Conservation (phyloP, 2,888 invertebrate genomes). For the Hemaris fuciformis region DNA sequence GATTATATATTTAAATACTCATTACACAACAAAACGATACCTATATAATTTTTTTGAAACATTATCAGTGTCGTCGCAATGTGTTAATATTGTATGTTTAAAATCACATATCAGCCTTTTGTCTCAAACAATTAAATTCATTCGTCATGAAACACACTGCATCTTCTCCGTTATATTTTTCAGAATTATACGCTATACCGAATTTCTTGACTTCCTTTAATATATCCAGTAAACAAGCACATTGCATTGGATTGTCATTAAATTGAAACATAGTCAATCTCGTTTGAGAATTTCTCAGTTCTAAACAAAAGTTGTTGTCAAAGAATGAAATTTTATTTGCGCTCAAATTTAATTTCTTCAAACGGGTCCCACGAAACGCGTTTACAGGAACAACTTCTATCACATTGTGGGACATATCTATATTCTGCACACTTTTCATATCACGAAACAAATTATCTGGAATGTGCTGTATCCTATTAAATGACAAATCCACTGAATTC, state of each 20-base stretch:
- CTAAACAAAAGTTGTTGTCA: conserved; percentile 60
- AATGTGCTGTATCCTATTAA: conserved; percentile 51
- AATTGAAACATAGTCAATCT: conserved; percentile 56
- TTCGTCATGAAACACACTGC: conserved; percentile 58
- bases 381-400: conserved; percentile 54
- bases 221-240: conserved; percentile 58
- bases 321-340: conserved; percentile 62
- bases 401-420: conserved; percentile 58
- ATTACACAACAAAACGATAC: too few relatives aligned
- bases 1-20: not conserved
- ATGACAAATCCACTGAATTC: conserved; percentile 47
- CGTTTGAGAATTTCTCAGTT: conserved; percentile 56
- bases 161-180: conserved; percentile 49
- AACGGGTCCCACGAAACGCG: conserved; percentile 50
- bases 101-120: conserved; percentile 22
- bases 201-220: conserved; percentile 55
- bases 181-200: conserved; percentile 49
- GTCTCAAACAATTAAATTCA: conserved; percentile 54
- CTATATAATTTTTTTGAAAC: too few relatives aligned
- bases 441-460: conserved; percentile 53
- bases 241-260: conserved; percentile 72
- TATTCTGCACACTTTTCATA: conserved; percentile 43
- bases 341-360: conserved; percentile 59
- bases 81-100: too few relatives aligned
- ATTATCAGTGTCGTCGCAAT: too few relatives aligned